Evolutionary conservation across 2,888 invertebrate genomes (phyloP), one percentile per base, ranked within the genome.

Genomic region (Andrena flavipes): DNA sequence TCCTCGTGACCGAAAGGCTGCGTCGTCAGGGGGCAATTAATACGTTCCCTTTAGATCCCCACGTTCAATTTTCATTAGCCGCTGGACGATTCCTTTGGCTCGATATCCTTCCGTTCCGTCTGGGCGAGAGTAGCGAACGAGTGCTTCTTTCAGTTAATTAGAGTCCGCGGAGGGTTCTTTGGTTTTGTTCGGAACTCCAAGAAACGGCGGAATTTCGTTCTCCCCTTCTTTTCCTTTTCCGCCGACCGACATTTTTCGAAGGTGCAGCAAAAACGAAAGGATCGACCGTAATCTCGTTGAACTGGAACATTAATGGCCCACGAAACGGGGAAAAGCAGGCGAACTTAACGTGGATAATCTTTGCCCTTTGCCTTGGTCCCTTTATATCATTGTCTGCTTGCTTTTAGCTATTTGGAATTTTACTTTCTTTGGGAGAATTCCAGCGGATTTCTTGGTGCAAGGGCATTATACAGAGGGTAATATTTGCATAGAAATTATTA

Each of bases 131-230:
- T 16, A 20, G 1, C 42, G 64, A 56, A 68, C 69, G 23, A 26
- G 76, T 59, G 54, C 73, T 77, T 71, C 69, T 54, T 69, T 76
- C 73, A 77, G 74, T 83, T 83, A 83, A 82, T 83, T 83, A 83
- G 67, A 73, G 33, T 33, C 51, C 51, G 54, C 5, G 10, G 51
- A 63, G 6, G 64, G 56, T 64, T 60, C 69, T 64, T 42, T 23
- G 51, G 48, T 49, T 65, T 76, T 65, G 48, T 42, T 64, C 60
- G 26, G 10, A 30, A 29, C 23, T 33, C 59, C 33, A 49, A 20
- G 33, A 60, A 80, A 54, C 70, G 59, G 13, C 30, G 59, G 62
- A 60, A 60, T 70, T 70, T 56, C 56, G 56, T 23, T 56, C 56
- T 26, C 23, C 10, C 56, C 1, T 26, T 56, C 23, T 26, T 26